Percentiles rank a stretch among this genome's conserved stretches.
These are phyloP conservation scores for Paralichthys olivaceus DNA, from an alignment of 2,113 vertebrate genomes.

Conservation along the genomic window DNA sequence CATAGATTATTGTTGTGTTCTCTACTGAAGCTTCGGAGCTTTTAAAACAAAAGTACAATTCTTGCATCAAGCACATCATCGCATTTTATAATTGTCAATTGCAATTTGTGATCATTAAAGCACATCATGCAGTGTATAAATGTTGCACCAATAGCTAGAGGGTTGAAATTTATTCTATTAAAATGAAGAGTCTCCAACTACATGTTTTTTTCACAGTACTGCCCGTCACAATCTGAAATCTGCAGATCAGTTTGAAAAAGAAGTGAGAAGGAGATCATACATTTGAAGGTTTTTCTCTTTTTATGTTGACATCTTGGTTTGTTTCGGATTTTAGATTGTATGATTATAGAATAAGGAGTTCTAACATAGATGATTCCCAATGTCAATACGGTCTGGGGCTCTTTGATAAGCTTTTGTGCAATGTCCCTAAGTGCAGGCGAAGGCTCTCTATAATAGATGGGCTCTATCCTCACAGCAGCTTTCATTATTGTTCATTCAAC, in stretches of 20 bases:
- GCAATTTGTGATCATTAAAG: not conserved
- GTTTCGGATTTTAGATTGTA: not conserved
- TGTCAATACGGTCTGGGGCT: conserved; percentile 1
- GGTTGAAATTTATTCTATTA: not conserved
- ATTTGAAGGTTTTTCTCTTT: not conserved
- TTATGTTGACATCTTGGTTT: not conserved
- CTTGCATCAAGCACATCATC: no score
- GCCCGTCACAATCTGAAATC: not conserved
- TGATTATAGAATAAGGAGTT: not conserved
- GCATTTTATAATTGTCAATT: conserved; percentile 32
- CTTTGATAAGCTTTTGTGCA: conserved; percentile 28
- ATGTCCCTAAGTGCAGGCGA: conserved; percentile 18
- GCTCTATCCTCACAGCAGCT: conserved; percentile 45
- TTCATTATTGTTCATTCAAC: conserved; percentile 65
- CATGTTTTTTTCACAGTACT: not conserved
- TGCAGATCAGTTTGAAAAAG: not conserved
- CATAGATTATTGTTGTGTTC: no score
- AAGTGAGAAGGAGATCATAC: not conserved
- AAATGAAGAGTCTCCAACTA: not conserved
- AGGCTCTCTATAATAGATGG: conserved; percentile 44
- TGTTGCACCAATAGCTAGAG: not conserved
- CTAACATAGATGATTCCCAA: not conserved
- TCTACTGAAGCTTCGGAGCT: no score
- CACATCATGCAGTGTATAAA: not conserved
- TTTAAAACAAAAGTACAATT: not conserved